Base-by-base conservation (phyloP, 2,797 vertebrate species). In the Brachyalestes nurse region DNA sequence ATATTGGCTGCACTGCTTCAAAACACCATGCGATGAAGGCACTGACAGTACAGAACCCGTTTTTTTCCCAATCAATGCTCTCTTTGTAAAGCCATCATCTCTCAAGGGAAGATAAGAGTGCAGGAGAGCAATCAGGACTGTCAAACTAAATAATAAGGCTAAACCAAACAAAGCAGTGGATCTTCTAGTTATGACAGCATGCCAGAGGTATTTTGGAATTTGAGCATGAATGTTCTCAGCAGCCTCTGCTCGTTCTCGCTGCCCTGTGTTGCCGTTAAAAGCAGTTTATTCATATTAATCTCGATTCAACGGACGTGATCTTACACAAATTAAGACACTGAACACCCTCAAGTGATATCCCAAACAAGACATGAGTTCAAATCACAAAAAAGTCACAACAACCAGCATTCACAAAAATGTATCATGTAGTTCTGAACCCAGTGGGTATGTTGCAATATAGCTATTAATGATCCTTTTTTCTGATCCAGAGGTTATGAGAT, bases 121-220 rank as follows among this genome's bases (percentile, higher is more conserved):
- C 55, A 60, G 34, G 14, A 61, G 13, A 21, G 55, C 72, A 60
- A 40, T 74, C 72, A 74, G 38, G 16, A 19, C n/a, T 74, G 72
- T 74, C 72, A 74, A 45, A 42, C 55, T 60, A 60, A 42, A 74
- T 74, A 60, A 60, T 16, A 23, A 13, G 10, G 55, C 60, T 5
- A 42, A 45, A 60, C 12, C 55, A 57, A n/a, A 14, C 34, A 60
- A 42, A 45, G 28, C 53, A 42, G 60, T 14, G 38, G 16, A 58
- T 60, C 19, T 60, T 74, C 38, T 42, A 55, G 72, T 60, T 74
- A 60, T 73, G 71, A 73, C 71, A 73, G 53, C 55, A 58, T 16
- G 38, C 38, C 72, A 74, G 38, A 74, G 23, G 19, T 60, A 34
- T 58, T 74, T 45, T 60, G 38, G 34, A 60, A 60, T 40, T 40